Evolutionary conservation across 1,140 invertebrate genomes (phyloP).

Genomic region (Sinonovacula constricta): DNA sequence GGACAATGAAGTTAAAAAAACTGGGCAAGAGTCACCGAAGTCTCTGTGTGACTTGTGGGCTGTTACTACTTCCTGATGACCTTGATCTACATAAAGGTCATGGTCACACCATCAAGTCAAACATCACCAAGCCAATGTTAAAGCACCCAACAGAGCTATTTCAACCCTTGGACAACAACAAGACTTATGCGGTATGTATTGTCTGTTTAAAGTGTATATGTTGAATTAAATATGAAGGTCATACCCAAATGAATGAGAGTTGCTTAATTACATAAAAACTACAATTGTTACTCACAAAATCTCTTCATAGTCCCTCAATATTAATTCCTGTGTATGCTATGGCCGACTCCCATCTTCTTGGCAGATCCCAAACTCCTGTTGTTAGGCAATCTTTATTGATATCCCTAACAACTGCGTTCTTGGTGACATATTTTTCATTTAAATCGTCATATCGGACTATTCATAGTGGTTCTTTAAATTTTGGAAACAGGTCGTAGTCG

Average conservation of each 20-base stretch:
- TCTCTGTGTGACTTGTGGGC: slow-evolving; percentile 81
- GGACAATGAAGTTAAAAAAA: slow-evolving; percentile 55
- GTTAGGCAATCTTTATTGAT: too few relatives aligned
- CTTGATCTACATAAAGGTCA: slow-evolving; percentile 82
- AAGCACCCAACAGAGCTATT: slow-evolving; percentile 78
- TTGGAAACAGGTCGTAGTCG: too few relatives aligned
- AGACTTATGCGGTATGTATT: slow-evolving; percentile 84
- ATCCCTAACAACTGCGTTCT: too few relatives aligned
- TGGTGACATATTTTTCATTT: too few relatives aligned
- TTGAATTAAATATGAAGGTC: background rate
- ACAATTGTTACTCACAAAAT: too few relatives aligned
- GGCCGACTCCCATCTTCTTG: background rate
- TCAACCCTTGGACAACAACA: slow-evolving; percentile 82
- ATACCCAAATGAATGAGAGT: too few relatives aligned
- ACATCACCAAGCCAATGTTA: slow-evolving; percentile 80
- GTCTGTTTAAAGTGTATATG: background rate
- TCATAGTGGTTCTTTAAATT: too few relatives aligned
- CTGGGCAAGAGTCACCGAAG: slow-evolving; percentile 36
- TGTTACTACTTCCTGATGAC: slow-evolving; percentile 80
- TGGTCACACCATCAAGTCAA: slow-evolving; percentile 72
- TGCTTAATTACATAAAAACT: too few relatives aligned
- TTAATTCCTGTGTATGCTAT: background rate
- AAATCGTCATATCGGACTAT: too few relatives aligned
- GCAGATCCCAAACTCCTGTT: background rate
- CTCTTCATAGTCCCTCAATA: background rate